Evolutionary conservation across 2,888 invertebrate genomes (phyloP), one percentile per base, ranked within the genome.

Genomic region (Drosophila kanekoi): DNA sequence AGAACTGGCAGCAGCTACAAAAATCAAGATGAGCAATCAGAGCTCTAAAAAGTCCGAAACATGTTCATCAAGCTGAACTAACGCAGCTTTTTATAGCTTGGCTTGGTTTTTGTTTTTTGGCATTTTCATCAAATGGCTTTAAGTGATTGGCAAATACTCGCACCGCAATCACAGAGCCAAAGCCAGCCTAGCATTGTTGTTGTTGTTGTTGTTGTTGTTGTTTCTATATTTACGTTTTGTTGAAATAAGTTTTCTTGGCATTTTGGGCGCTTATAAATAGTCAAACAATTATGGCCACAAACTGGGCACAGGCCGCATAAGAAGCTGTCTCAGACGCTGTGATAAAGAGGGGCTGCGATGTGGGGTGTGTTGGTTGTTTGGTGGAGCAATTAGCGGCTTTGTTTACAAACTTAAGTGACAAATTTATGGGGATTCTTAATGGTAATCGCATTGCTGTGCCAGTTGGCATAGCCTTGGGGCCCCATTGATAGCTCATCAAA

Each of bases 101-200:
- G 45, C 11, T 62, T 49, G 32, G 58, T 51, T 68, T 51, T 49
- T 35, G 58, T 51, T 68, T 51, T 68, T 60, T 79, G 52, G 63
- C 49, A 63, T 62, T 63, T 72, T 60, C 68, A 68, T 64, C 51
- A 58, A 38, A 51, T 44, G 43, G 66, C 52, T 40, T 57, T 65
- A 88, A 86, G 81, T 88, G 83, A 88, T 86, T 88, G 89, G 87
- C 87, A 86, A 83, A 83, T 74, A 75, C 57, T 57, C 48, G 5
- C 23, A 56, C 62, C 63, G 63, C 78, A 80, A 63, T 86, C 89
- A 86, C 48, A 80, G 67, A 53, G 56, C 65, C 71, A 65, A 47
- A 69, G 20, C 68, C 75, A 57, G 59, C 66, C 61, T 38, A n/a
- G 41, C 35, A 49, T 63, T 53, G 23, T 3, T 18, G 3, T 18